These are phyloP conservation scores for Phocoena phocoena DNA, from an alignment of 2,113 vertebrate species.

Conservation along the genomic window DNA sequence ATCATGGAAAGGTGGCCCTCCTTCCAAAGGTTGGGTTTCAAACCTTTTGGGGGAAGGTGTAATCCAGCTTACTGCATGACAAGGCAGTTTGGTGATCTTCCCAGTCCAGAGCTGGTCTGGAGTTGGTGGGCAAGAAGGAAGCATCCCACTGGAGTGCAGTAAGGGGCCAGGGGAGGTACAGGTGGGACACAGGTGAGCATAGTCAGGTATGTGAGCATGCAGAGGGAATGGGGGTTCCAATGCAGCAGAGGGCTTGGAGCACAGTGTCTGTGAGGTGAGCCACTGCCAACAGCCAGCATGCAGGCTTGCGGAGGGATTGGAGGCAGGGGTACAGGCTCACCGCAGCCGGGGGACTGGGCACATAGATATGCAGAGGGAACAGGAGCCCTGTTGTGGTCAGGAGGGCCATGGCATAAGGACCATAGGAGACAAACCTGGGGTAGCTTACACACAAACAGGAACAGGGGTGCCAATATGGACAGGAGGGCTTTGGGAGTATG, in stretches of 20 bases:
- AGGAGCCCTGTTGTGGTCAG: neutral
- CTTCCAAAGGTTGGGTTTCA: neutral
- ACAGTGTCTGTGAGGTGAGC: neutral
- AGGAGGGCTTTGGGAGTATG: neutral
- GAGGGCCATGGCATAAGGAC: neutral
- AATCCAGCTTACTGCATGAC: neutral
- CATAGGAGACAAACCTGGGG: neutral
- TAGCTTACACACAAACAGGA: neutral
- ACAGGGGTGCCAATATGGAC: neutral
- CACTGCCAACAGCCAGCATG: neutral
- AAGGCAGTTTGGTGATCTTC: neutral
- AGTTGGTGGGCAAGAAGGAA: neutral
- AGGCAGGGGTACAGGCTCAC: neutral
- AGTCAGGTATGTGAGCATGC: neutral
- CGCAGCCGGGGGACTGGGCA: neutral
- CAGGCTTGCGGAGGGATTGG: neutral
- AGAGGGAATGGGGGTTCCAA: neutral
- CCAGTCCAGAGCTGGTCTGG: neutral
- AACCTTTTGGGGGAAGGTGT: neutral
- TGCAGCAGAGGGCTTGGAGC: neutral
- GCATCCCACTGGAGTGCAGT: neutral
- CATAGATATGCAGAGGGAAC: neutral
- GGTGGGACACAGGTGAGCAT: neutral
- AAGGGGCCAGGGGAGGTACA: neutral
- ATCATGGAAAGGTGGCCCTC: neutral